Conservation (phyloP, 2,888 invertebrate species). For the Carcina quercana region DNA sequence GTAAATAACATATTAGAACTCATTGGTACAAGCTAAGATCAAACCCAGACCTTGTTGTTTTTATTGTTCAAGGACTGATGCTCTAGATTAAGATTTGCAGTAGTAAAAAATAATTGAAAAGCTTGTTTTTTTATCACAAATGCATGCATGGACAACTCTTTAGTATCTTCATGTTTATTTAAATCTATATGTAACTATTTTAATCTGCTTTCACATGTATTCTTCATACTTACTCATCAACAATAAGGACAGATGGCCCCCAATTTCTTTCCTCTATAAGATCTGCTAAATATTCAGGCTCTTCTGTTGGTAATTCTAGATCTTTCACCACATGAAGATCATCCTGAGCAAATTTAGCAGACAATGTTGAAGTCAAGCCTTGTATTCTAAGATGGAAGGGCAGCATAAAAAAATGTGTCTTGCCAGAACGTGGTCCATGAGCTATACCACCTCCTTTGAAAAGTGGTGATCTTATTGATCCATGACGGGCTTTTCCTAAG, state of each 20-base stretch:
- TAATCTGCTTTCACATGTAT: no score
- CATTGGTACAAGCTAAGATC: no score
- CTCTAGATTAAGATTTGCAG: no score
- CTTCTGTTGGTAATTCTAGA: constrained; percentile 89
- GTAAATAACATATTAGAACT: no score
- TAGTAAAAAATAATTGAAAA: no score
- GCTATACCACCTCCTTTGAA: constrained; percentile 88
- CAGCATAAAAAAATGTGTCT: constrained; percentile 94
- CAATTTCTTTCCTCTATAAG: constrained; percentile 90
- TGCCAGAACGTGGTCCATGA: constrained; percentile 95
- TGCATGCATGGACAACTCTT: no score
- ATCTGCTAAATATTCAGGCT: constrained; percentile 84
- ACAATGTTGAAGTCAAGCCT: constrained; percentile 88
- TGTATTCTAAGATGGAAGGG: constrained; percentile 83
- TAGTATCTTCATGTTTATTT: no score
- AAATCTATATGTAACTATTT: no score
- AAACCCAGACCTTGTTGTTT: no score
- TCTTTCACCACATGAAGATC: constrained; percentile 93
- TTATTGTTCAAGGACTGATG: no score
- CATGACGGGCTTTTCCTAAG: constrained; percentile 90
- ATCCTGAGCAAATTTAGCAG: constrained; percentile 95
- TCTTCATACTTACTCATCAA: constrained; percentile 91
- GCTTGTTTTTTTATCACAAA: no score
- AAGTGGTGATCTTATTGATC: constrained; percentile 92
- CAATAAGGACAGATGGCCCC: constrained; percentile 96